These are phyloP conservation scores for Meles meles DNA, from an alignment of 2,113 vertebrate genomes.

Conservation along the genomic window DNA sequence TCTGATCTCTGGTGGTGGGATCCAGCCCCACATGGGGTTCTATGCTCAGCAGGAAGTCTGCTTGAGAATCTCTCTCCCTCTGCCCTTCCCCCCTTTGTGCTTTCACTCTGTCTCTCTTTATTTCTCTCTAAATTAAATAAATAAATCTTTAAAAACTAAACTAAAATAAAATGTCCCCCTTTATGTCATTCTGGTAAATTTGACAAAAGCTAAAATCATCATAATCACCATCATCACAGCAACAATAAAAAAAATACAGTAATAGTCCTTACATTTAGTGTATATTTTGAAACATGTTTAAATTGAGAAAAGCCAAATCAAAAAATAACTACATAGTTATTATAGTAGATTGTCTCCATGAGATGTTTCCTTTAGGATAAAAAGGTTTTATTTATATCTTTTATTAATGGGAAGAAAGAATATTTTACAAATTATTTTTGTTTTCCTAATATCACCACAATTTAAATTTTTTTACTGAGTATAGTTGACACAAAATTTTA, in stretches of 20 bases:
- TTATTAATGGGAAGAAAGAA: not conserved
- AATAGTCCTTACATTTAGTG: not conserved
- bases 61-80: not conserved
- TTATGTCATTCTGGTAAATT: not conserved
- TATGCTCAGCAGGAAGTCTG: not conserved
- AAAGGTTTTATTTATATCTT: not conserved
- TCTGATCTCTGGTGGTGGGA: not conserved
- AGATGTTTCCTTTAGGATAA: not conserved
- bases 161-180: not conserved
- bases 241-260: not conserved
- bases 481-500: not conserved
- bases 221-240: not conserved
- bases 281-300: not conserved
- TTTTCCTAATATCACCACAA: not conserved
- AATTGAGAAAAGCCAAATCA: not conserved
- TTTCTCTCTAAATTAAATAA: not conserved
- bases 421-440: not conserved
- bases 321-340: not conserved
- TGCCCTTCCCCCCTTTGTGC: not conserved
- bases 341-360: not conserved
- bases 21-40: not conserved
- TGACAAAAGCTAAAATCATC: not conserved
- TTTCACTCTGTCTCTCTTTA: not conserved
- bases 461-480: not conserved
- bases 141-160: not conserved